Evolutionary conservation across 2,797 vertebrate species (phyloP), one percentile per base, ranked within the genome.

Genomic region (Alectoris magna): DNA sequence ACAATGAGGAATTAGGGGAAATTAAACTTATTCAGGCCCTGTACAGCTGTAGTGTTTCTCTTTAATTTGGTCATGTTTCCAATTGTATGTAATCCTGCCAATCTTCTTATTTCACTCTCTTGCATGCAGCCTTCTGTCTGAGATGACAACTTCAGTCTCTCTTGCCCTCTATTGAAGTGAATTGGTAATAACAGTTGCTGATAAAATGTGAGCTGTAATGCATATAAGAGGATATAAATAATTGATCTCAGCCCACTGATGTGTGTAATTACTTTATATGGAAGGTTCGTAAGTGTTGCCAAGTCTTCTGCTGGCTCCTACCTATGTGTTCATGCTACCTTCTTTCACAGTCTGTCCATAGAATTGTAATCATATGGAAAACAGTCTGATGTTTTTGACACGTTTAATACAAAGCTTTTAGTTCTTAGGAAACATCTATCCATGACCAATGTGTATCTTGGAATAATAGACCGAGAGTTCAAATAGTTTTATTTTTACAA

Each of bases 81-180:
- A 80, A 10, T 36, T 76, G 82, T 56, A 21, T 26, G 66, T 84
- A 96, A 95, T 91, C 60, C 68, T 93, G 77, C 43, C 56, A 88
- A 84, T 53, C 79, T 83, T 80, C 64, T 93, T 89, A 92, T 84
- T 95, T 83, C 88, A 95, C 67, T 46, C 11, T 86, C 90, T 96
- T 77, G 84, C 78, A 68, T 95, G 55, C 36, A 86, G 63, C 72
- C 87, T 92, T 51, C 59, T 53, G 49, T 19, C 53, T 71, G 87
- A 95, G 91, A 95, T 87, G 89, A 93, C 92, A 95, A 81, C 72
- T 93, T 94, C 90, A 96, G 95, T 96, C 95, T 97, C 96, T 97
- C 94, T 98, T 97, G 97, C 97, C 97, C 96, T 97, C 97, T 97
- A 44, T 94, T 96, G 97, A 97, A 96, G 79, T 92, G 79, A 91